phyloP scores from a whole-genome alignment of 2,888 invertebrate species.

The Brachypalpus laphriformis region DNA sequence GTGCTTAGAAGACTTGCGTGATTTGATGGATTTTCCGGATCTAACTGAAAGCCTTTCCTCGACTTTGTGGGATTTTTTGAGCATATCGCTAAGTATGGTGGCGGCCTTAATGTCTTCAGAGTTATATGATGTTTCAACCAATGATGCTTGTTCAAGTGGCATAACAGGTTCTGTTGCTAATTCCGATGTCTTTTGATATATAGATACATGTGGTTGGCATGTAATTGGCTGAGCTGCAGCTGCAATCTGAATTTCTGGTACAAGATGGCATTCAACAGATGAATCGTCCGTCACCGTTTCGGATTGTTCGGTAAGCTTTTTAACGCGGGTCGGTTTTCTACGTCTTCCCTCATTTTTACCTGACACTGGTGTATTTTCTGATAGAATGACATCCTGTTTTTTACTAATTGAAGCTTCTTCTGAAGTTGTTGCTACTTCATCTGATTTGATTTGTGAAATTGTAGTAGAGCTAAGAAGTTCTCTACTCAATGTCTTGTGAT shows the following conservation, averaged over 20 bases:
- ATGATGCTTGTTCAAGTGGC: neutral
- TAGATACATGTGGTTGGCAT: neutral
- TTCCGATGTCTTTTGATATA: neutral
- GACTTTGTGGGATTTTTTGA: constrained; percentile 40
- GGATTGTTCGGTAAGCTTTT: constrained; percentile 4
- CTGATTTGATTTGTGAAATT: neutral
- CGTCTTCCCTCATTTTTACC: constrained; percentile 30
- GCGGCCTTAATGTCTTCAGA: constrained; percentile 50
- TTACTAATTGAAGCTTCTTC: neutral
- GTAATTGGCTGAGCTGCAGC: neutral
- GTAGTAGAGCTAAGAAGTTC: neutral
- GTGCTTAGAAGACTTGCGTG: neutral
- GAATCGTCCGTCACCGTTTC: neutral
- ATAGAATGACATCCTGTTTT: neutral
- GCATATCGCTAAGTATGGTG: constrained; percentile 39
- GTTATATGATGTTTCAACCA: constrained; percentile 8
- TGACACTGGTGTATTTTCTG: neutral
- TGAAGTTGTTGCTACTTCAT: neutral
- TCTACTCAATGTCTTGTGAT: neutral
- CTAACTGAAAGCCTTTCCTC: neutral
- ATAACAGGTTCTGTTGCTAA: neutral
- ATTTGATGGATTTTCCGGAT: neutral
- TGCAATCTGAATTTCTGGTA: neutral
- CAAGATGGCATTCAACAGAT: neutral
- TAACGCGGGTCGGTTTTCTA: constrained; percentile 21